Evolutionary conservation across 1,140 invertebrate genomes (phyloP).

Genomic region (Panulirus ornatus): DNA sequence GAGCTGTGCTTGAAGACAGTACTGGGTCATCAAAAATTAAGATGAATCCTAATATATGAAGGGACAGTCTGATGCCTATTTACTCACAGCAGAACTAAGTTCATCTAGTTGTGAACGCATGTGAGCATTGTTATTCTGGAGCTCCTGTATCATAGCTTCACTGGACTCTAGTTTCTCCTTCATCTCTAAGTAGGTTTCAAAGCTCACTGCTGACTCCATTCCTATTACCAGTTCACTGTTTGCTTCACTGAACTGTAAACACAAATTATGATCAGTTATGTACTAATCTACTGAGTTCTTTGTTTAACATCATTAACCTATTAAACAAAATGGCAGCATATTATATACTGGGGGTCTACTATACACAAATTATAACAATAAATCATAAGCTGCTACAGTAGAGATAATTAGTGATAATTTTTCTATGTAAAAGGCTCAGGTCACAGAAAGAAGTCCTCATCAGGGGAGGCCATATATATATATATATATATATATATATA

Average conservation of each 20-base stretch:
- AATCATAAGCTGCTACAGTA: too few species aligned
- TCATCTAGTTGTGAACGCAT: conserved; percentile 65
- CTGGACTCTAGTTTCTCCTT: conserved; percentile 76
- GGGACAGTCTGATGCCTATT: background rate
- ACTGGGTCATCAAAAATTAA: background rate
- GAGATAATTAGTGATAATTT: too few species aligned
- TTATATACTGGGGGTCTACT: too few species aligned
- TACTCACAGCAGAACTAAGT: conserved; percentile 49
- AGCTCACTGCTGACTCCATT: conserved; percentile 39
- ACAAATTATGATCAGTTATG: background rate
- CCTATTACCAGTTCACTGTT: background rate
- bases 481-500: too few species aligned
- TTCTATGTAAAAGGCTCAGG: too few species aligned
- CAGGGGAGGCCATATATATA: too few species aligned
- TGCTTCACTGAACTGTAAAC: background rate
- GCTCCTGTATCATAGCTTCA: conserved; percentile 78
- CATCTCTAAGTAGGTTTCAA: conserved; percentile 58
- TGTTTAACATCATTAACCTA: background rate
- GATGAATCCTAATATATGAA: background rate
- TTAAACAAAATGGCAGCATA: too few species aligned
- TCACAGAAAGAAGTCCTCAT: too few species aligned
- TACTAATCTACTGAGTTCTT: background rate
- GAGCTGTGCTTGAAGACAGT: too few species aligned
- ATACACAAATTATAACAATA: too few species aligned
- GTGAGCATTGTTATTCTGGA: conserved; percentile 63